Evolutionary conservation across 2,113 vertebrate species (phyloP).

Genomic region (Corvus cornix): DNA sequence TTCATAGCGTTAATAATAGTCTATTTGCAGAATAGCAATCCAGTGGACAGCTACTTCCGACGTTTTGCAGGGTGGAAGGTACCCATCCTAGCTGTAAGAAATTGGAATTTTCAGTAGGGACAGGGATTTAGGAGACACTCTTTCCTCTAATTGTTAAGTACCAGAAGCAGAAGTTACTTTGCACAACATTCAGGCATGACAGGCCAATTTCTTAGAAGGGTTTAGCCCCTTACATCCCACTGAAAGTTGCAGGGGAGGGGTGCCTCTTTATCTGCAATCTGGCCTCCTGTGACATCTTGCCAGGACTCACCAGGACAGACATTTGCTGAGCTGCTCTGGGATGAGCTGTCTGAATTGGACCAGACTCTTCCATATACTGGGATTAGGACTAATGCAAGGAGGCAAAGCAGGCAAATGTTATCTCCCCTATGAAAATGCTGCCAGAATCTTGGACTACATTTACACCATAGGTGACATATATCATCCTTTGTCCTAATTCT

Average conservation of each 20-base stretch:
- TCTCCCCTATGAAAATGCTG: not conserved
- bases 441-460: not conserved
- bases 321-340: not conserved
- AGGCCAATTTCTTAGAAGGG: not conserved
- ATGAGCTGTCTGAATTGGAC: not conserved
- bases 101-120: not conserved
- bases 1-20: not conserved
- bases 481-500: not conserved
- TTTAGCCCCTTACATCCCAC: not conserved
- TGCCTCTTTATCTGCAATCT: not conserved
- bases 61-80: not conserved
- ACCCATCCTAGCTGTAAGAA: not conserved
- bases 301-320: not conserved
- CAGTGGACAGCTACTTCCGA: not conserved
- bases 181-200: not conserved
- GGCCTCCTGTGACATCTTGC: not conserved
- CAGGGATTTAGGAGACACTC: not conserved
- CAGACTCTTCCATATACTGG: not conserved
- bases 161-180: not conserved
- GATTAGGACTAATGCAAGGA: not conserved
- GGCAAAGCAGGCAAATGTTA: not conserved
- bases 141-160: not conserved
- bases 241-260: not conserved
- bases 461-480: not conserved
- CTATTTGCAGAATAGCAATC: not conserved